Percentiles rank a stretch among this genome's conserved stretches.
Evolutionary conservation across 2,797 vertebrate genomes (phyloP).

Genomic region (Artibeus jamaicensis): DNA sequence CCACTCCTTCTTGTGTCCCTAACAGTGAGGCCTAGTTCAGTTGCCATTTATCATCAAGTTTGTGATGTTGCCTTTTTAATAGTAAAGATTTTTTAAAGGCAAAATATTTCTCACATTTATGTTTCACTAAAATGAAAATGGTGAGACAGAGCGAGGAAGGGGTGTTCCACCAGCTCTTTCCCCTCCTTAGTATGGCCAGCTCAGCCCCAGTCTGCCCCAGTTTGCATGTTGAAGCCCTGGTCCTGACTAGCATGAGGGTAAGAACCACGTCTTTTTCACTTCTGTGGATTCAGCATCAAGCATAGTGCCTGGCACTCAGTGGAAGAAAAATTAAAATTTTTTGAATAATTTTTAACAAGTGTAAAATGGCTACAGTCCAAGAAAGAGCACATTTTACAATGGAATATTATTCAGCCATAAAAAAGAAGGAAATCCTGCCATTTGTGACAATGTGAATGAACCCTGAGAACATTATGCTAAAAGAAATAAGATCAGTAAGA

Average conservation of each 20-base stretch:
- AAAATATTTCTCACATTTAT: not conserved
- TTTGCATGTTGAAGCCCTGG: not conserved
- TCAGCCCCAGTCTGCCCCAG: too few relatives aligned
- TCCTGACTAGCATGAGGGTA: not conserved
- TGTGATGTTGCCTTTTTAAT: not conserved
- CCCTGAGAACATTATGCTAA: not conserved
- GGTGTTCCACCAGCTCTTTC: not conserved
- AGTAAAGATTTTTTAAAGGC: not conserved
- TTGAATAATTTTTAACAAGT: not conserved
- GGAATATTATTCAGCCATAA: not conserved
- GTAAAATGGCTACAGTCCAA: not conserved
- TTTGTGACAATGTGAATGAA: not conserved
- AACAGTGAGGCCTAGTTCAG: not conserved
- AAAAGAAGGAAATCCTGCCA: not conserved
- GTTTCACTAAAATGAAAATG: not conserved
- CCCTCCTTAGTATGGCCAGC: rapidly evolving
- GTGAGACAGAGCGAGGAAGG: not conserved
- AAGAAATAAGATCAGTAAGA: not conserved
- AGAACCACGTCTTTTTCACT: not conserved
- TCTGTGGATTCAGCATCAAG: not conserved
- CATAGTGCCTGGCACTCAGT: not conserved
- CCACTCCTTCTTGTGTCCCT: not conserved
- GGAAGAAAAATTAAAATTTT: not conserved
- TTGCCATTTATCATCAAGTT: not conserved
- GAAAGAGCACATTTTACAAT: not conserved